Evolutionary conservation across 2,113 vertebrate species (phyloP), one percentile per base, ranked within the genome.

Genomic region (Sinocyclocheilus anshuiensis): DNA sequence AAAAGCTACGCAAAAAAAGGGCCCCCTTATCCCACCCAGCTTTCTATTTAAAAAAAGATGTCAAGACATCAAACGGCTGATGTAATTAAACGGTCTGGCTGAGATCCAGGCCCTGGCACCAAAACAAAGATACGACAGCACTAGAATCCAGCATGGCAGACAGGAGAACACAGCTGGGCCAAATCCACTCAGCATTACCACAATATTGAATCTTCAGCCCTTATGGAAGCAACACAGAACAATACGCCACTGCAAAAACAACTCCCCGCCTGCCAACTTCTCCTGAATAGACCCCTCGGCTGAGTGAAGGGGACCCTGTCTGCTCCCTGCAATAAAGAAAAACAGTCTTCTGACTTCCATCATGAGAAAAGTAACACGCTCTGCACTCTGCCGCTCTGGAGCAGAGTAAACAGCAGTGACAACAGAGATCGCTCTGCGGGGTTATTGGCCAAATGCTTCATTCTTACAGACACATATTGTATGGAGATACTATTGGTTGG

Each of bases 11-110:
- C 36, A 77, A 89, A 83, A 83, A 78, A 29, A 29, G 61, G 24
- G 29, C 57, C 29, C 18, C 50, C 69, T 39, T 57, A 63, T 79
- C 72, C 50, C 33, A 42, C 63, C 75, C 55, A 85, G 53, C 61
- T 78, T 78, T 86, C 84, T 86, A 88, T 91, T 87, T 89, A 42
- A 72, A 88, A 92, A 92, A 93, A 92, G 87, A 93, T 88, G 90
- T 93, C 89, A 92, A 89, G 90, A 91, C 90, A 89, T 92, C 91
- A 91, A 93, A 92, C 84, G 86, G 84, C 85, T 91, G 90, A 93
- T 90, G 91, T 91, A 93, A 94, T 88, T 89, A 86, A 87, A 86
- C 85, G 85, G 90, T 48, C 89, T 93, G 93, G 90, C 90, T 85
- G 86, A n/a, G n/a, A 77, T 91, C 90, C 92, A 92, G 87, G 36